Evolutionary conservation across 2,113 vertebrate genomes (phyloP), one percentile per base, ranked within the genome.

Genomic region (Burhinus oedicnemus): DNA sequence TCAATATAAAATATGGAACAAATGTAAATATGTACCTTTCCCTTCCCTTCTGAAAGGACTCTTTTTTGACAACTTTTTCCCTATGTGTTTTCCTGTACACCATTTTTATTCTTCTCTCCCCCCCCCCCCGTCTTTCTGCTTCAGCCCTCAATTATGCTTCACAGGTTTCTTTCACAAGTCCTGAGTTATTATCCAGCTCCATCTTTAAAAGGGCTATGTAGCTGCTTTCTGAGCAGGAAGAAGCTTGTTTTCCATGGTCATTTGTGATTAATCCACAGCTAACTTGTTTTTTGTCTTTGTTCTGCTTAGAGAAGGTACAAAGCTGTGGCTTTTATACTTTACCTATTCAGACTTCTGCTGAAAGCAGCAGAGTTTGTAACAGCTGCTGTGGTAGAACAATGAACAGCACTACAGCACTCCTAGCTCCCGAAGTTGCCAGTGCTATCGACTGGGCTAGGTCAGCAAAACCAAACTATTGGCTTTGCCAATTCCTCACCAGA

Each of bases 81-180:
- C 6, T 66, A 2, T 64, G 2, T 95, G 15, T 83, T 51, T 57
- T 74, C 14, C 27, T 80, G 12, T 61, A 21, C 8, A 54, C 4
- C 3, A 14, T 60, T 84, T 89, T 91, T 78, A 17, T 83, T 42
- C 12, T 86, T 76, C 12, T 83, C 8, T 11, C 6, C 3, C 4
- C 5, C 0, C 8, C 12, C 6, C 3, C 4, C 5, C 0, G 0
- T 22, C 32, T 78, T 87, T 86, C 38, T 10, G 25, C 29, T 68
- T 82, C 40, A 81, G 27, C 17, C 22, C 42, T 78, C 42, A 54
- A 1, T 94, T 91, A 34, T 55, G 15, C 29, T 62, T 27, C 32
- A 54, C n/a, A 70, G 30, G 20, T 94, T 89, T 77, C 55, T 87
- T 91, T 75, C 32, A 9, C 13, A 66, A 18, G 42, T 66, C 20